A percentile compares a stretch with the other conserved stretches of the same genome.
phyloP scores from a whole-genome alignment of 2,797 vertebrate species.

The Sarcophilus harrisii region DNA sequence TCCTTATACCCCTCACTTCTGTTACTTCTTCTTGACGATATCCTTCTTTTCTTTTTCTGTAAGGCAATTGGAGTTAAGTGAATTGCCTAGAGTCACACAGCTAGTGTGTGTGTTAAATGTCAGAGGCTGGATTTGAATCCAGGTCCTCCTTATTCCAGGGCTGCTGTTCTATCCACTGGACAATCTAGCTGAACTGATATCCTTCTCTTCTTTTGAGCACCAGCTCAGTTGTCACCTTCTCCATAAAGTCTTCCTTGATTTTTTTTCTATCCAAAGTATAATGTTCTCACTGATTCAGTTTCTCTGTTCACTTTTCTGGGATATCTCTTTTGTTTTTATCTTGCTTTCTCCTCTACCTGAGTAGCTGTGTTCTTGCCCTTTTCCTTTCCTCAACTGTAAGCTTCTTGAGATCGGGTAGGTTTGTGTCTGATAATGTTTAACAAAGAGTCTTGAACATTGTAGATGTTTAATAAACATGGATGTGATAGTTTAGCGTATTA shows the following conservation, averaged over 20 bases:
- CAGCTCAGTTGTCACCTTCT: not conserved
- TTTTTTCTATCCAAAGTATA: not conserved
- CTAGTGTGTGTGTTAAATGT: too few relatives aligned
- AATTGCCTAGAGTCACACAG: too few relatives aligned
- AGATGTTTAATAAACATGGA: not conserved
- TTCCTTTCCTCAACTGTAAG: not conserved
- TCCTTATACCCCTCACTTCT: not conserved
- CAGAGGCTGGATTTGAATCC: too few relatives aligned
- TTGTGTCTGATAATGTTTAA: not conserved
- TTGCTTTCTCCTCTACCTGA: not conserved
- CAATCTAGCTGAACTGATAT: too few relatives aligned
- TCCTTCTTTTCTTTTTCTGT: not conserved
- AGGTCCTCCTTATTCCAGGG: too few relatives aligned
- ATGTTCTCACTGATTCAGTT: not conserved
- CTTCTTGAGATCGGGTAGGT: not conserved
- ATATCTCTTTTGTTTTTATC: not conserved
- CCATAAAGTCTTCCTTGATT: not conserved
- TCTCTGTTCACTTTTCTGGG: not conserved
- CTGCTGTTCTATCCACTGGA: too few relatives aligned
- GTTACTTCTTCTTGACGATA: not conserved
- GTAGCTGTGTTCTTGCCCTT: not conserved
- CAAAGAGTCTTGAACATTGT: not conserved
- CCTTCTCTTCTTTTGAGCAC: not conserved
- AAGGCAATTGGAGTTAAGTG: too few relatives aligned
- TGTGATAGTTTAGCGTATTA: not conserved